Evolutionary conservation across 2,113 vertebrate species (phyloP).

Genomic region (Hemiprocne comata): DNA sequence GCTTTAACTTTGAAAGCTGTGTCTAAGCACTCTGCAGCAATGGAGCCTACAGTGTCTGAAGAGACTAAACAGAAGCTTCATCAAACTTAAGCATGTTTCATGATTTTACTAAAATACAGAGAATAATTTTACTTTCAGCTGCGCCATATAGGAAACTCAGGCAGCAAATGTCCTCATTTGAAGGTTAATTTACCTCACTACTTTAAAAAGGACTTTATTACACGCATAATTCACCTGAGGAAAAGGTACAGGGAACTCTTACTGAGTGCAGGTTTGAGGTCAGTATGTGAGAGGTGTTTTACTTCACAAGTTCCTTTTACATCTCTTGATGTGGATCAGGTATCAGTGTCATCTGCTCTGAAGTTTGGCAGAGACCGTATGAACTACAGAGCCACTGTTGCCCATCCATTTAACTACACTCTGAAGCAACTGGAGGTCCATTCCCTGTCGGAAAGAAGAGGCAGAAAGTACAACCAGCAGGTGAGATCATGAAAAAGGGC

Average conservation of each 20-base stretch:
- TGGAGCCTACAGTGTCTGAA: not conserved
- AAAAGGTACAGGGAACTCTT: not conserved
- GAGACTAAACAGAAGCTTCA: not conserved
- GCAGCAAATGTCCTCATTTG: not conserved
- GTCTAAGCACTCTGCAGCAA: not conserved
- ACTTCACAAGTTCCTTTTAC: not conserved
- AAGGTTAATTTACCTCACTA: not conserved
- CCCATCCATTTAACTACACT: slow-evolving; percentile 76
- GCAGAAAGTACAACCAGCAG: slow-evolving; percentile 71
- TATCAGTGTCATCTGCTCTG: slow-evolving; percentile 74
- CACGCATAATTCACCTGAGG: not conserved
- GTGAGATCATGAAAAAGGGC: slow-evolving; percentile 44
- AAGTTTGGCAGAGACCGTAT: slow-evolving; percentile 50
- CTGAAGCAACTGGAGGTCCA: slow-evolving; percentile 73
- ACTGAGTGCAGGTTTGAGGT: not conserved
- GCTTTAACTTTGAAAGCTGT: not conserved
- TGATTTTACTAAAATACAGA: not conserved
- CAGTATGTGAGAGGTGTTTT: not conserved
- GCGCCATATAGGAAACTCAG: not conserved
- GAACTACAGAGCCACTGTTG: slow-evolving; percentile 67
- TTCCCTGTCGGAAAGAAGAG: slow-evolving; percentile 58
- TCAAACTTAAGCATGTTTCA: not conserved
- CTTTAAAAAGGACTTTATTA: not conserved
- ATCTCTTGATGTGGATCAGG: slow-evolving; percentile 39
- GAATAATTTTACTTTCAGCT: not conserved